These are phyloP conservation scores for Ophthalmolycus amberensis DNA, from an alignment of 2,113 vertebrate genomes.

Conservation along the genomic window DNA sequence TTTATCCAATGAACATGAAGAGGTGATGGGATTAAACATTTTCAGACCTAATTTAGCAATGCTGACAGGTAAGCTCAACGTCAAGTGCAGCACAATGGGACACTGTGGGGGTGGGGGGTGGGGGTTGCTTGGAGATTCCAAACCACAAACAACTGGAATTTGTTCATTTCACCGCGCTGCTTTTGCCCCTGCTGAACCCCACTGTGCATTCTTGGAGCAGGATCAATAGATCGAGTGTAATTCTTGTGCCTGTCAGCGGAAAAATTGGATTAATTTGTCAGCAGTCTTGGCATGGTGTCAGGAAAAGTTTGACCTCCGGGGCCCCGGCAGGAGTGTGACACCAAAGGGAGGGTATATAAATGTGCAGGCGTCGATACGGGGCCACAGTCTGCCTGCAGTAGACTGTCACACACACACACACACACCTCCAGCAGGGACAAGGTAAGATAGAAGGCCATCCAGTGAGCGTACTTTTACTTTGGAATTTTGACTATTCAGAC, in stretches of 20 bases:
- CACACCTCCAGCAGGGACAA: constrained; percentile 36
- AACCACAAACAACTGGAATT: constrained; percentile 48
- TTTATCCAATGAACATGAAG: constrained; percentile 63
- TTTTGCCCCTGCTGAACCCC: constrained; percentile 48
- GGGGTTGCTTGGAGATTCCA: constrained; percentile 47
- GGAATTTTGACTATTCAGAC: neutral
- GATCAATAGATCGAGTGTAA: constrained; percentile 56
- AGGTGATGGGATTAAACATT: constrained; percentile 60
- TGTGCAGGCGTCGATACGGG: neutral
- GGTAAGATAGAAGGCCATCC: constrained; percentile 50
- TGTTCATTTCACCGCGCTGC: constrained; percentile 23
- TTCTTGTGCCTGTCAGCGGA: constrained; percentile 61
- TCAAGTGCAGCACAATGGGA: constrained; percentile 31
- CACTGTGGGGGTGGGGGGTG: constrained; percentile 33
- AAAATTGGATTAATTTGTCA: constrained; percentile 58
- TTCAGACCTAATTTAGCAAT: constrained; percentile 19
- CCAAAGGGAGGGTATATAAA: constrained; percentile 56
- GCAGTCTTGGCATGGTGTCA: constrained; percentile 60
- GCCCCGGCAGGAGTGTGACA: constrained; percentile 20
- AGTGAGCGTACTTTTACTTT: neutral
- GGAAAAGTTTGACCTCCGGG: constrained; percentile 64
- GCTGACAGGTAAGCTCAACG: neutral
- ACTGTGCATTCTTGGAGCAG: constrained; percentile 37
- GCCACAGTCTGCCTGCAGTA: constrained; percentile 46
- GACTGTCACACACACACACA: constrained; percentile 34